Percentiles rank a stretch among this genome's conserved stretches.
These are phyloP conservation scores for Sebastes melanostomus DNA, from an alignment of 2,797 vertebrate genomes.

Conservation along the genomic window DNA sequence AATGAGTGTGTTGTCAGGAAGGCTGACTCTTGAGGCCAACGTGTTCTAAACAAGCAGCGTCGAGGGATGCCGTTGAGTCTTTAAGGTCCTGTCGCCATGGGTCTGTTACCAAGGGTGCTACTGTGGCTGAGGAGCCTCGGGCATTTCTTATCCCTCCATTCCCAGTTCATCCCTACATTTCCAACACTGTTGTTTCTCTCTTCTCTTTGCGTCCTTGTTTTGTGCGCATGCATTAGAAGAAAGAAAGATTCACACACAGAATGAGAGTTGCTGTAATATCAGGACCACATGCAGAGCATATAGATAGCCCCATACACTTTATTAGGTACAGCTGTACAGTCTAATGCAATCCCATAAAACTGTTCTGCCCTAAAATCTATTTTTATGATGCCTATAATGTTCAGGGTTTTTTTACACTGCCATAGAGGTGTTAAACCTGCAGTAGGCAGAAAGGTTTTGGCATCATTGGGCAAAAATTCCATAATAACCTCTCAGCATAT, in stretches of 20 bases:
- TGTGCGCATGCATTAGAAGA: not conserved
- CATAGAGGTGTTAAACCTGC: not conserved
- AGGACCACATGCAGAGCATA: not conserved
- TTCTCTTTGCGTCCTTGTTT: not conserved
- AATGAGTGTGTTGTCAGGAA: conserved; percentile 62
- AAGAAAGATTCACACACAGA: not conserved
- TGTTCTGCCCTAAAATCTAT: not conserved
- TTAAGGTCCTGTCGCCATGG: conserved; percentile 74
- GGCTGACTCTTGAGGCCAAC: conserved; percentile 62
- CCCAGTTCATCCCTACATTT: conserved; percentile 30
- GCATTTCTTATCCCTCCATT: conserved; percentile 42
- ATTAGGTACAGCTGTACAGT: not conserved
- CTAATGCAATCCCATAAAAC: not conserved
- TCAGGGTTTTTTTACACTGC: not conserved
- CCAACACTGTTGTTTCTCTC: not conserved
- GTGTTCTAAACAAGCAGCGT: conserved; percentile 68
- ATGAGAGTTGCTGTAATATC: not conserved
- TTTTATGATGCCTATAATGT: not conserved
- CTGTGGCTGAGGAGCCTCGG: conserved; percentile 59
- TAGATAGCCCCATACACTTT: not conserved
- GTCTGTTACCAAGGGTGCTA: conserved; percentile 81
- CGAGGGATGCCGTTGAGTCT: conserved; percentile 68
- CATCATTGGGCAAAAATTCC: no score
- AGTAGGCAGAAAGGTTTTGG: no score
- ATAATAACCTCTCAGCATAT: accelerated